A percentile compares a stretch with the other conserved stretches of the same genome.
Evolutionary conservation across 2,113 vertebrate species (phyloP).

Genomic region (Hirundichthys speculiger): DNA sequence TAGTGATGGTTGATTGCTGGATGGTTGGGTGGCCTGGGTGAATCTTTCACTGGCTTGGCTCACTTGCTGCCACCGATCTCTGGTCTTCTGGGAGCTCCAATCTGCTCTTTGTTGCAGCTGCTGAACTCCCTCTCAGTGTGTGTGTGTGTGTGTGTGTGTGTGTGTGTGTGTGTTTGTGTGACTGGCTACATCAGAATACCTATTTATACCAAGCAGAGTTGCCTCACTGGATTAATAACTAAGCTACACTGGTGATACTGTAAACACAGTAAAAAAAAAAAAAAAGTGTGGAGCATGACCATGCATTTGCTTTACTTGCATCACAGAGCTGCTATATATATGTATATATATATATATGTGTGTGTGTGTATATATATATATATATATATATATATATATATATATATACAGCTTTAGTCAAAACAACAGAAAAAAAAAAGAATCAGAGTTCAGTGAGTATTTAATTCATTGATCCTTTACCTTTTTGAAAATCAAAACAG

Average conservation of each 20-base stretch:
- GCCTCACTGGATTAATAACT: not conserved
- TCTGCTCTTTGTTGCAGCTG: slow-evolving; percentile 46
- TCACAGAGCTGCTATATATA: not conserved
- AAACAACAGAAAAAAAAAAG: slow-evolving; percentile 46
- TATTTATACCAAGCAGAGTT: slow-evolving; percentile 35
- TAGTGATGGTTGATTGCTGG: slow-evolving; percentile 46
- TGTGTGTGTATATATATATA: no score
- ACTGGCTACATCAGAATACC: not conserved
- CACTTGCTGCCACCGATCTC: slow-evolving; percentile 35
- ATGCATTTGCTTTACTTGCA: not conserved
- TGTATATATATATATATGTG: no score
- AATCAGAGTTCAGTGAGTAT: slow-evolving; percentile 75
- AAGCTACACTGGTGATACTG: no score
- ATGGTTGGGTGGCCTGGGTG: slow-evolving; percentile 53
- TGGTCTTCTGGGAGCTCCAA: slow-evolving; percentile 39
- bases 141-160: no score
- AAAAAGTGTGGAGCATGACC: no score
- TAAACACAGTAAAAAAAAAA: no score
- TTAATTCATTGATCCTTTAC: slow-evolving; percentile 82
- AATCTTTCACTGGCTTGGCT: slow-evolving; percentile 33
- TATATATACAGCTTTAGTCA: slow-evolving; percentile 9
- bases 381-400: not conserved
- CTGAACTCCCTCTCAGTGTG: slow-evolving; percentile 23
- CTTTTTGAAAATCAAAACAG: slow-evolving; percentile 83
- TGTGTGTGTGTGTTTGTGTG: not conserved